phyloP scores from a whole-genome alignment of 1,140 invertebrate genomes.

The Micrasema minimum region DNA sequence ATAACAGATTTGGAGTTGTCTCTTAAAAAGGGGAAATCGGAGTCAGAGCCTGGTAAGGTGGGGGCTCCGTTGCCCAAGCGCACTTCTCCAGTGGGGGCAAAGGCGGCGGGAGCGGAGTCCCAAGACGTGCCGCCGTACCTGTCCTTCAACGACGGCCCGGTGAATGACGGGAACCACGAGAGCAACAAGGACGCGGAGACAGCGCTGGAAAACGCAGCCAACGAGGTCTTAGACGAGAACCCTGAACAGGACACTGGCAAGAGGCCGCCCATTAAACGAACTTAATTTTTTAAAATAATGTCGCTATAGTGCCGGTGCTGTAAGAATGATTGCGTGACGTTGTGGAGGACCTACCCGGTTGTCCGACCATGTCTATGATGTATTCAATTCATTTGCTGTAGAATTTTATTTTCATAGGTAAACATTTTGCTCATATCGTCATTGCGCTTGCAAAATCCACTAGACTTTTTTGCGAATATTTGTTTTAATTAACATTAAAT shows the following conservation, averaged over 20 bases:
- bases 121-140: slow-evolving; percentile 31
- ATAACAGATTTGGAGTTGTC: slow-evolving; percentile 37
- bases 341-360: too few relatives aligned
- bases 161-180: slow-evolving; percentile 44
- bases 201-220: slow-evolving; percentile 43
- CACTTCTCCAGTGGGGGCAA: background rate
- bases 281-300: too few relatives aligned
- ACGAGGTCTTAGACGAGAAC: slow-evolving; percentile 45
- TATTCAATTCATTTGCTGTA: too few relatives aligned
- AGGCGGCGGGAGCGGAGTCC: background rate
- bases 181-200: slow-evolving; percentile 36
- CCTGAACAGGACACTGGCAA: slow-evolving; percentile 19
- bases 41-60: background rate
- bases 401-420: too few relatives aligned
- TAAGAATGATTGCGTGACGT: too few relatives aligned
- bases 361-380: too few relatives aligned
- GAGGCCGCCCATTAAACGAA: slow-evolving; percentile 14
- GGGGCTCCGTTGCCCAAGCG: slow-evolving; percentile 10
- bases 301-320: too few relatives aligned
- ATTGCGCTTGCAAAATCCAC: too few relatives aligned
- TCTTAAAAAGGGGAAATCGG: slow-evolving; percentile 11
- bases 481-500: too few relatives aligned
- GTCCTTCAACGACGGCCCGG: slow-evolving; percentile 38
- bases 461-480: too few relatives aligned
- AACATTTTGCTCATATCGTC: too few relatives aligned